Base-by-base conservation (phyloP, 1,140 invertebrate species). In the Panulirus ornatus region DNA sequence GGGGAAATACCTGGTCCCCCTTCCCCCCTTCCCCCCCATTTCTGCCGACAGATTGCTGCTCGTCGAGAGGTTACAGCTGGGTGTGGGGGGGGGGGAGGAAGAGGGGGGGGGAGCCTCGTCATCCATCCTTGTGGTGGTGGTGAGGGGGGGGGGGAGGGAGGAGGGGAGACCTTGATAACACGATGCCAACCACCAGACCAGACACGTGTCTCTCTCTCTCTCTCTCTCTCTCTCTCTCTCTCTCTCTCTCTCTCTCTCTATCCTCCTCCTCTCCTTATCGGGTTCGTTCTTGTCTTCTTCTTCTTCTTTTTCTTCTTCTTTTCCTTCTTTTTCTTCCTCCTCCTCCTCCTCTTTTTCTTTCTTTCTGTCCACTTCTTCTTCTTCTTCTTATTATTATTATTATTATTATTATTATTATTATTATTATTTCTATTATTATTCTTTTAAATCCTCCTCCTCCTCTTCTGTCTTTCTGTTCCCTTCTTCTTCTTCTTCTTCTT, bases 401-500 rank as follows among this genome's bases (percentile, higher is more conserved):
- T 34, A 34, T 71, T 34, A 9, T 34, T 3, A 34, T 34, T 22
- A 5, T 71, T 11, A 1, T 71, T 34, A 34, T 58, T 58, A 11
- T 58, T 58, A 11, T 58, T 58, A 11, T 58, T 58, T 22, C 22
- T 58, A 11, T 58, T 58, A 11, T 58, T 58, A 11, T 58, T 58
- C 51, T 58, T 58, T 22, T 58, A 11, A 11, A 11, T 58, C 51
- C 22, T 58, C 51, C 22, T 58, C 51, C 22, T 58, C 51, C 22
- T 58, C 51, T 58, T 58, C 51, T 58, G 11, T 22, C 22, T 58
- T 22, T 58, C 22, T 22, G 11, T 58, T 22, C 22, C 22, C 51
- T 58, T 58, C 51, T 58, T 58, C 51, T 58, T 58, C 51, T 58
- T 30, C 66, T 70, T n/a, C 66, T 8, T 11, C 66, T 70, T n/a